These are phyloP conservation scores for Sebastes diploproa DNA, from an alignment of 2,797 vertebrate genomes.

Conservation along the genomic window DNA sequence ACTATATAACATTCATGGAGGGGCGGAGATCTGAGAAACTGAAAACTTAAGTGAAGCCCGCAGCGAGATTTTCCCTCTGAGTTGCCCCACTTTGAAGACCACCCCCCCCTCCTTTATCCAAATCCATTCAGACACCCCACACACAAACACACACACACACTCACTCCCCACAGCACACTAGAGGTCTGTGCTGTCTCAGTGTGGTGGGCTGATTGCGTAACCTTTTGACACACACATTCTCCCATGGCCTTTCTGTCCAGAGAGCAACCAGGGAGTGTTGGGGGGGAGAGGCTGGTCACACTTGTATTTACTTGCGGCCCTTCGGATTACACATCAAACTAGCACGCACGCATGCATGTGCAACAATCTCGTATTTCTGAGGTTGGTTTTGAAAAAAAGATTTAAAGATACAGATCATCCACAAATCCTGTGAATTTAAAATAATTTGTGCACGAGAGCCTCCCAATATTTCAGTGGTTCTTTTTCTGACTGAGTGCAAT, in stretches of 20 bases:
- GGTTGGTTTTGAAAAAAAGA: neutral
- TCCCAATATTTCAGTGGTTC: neutral
- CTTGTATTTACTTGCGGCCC: neutral
- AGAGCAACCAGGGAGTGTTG: conserved; percentile 29
- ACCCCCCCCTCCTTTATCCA: conserved; percentile 48
- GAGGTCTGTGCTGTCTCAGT: conserved; percentile 78
- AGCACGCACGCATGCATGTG: neutral
- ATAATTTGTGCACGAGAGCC: neutral
- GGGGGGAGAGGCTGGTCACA: conserved; percentile 14
- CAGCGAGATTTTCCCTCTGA: conserved; percentile 64
- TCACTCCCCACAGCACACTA: conserved; percentile 67
- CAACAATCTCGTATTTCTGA: neutral
- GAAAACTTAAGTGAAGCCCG: conserved; percentile 61
- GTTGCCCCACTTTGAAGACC: conserved; percentile 45
- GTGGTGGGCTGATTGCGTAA: conserved; percentile 80
- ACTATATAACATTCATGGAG: conserved; percentile 66
- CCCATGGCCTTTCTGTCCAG: conserved; percentile 59
- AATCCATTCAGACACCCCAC: conserved; percentile 68
- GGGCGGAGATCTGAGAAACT: conserved; percentile 61
- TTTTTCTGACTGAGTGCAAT: conserved; percentile 25
- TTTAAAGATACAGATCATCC: neutral
- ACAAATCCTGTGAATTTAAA: neutral
- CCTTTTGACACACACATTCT: conserved; percentile 76
- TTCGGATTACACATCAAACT: neutral
- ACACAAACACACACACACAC: conserved; percentile 33